Conservation (phyloP, 2,888 invertebrate genomes). For the Drosophila histrio region DNA sequence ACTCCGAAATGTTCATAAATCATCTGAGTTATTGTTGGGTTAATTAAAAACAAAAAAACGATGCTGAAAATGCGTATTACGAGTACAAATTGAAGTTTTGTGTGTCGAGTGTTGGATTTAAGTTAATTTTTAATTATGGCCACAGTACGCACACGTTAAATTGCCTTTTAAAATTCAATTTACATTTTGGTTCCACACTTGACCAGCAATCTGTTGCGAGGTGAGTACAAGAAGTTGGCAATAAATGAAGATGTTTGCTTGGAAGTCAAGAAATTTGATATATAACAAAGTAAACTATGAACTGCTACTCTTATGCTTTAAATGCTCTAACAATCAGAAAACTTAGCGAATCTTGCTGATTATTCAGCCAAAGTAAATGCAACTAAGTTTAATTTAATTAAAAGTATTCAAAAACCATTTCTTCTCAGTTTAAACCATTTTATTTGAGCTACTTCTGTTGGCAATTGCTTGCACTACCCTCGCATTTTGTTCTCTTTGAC, state of each 20-base stretch:
- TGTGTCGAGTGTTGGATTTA: conserved; percentile 70
- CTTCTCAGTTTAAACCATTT: too few species aligned
- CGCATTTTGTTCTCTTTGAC: conserved; percentile 36
- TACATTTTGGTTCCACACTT: conserved; percentile 67
- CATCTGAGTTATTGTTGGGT: conserved; percentile 40
- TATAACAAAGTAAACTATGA: too few species aligned
- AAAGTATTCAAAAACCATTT: too few species aligned
- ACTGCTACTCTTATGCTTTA: too few species aligned
- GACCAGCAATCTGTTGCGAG: conserved; percentile 44
- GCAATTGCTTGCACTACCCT: conserved; percentile 16
- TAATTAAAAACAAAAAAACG: conserved; percentile 39
- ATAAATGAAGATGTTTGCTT: too few species aligned
- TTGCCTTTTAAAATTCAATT: conserved; percentile 80
- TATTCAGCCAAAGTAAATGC: too few species aligned
- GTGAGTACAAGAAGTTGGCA: conserved; percentile 20
- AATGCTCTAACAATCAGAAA: too few species aligned
- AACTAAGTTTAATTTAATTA: too few species aligned
- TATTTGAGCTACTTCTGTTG: too few species aligned
- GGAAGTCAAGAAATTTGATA: too few species aligned
- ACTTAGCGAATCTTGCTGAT: too few species aligned
- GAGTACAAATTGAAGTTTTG: conserved; percentile 53
- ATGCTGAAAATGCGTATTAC: conserved; percentile 40
- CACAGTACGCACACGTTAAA: conserved; percentile 62
- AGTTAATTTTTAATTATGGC: conserved; percentile 78
- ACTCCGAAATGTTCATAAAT: conserved; percentile 40